These are phyloP conservation scores for Aspidiotus destructor DNA, from an alignment of 2,888 invertebrate genomes.

Conservation along the genomic window DNA sequence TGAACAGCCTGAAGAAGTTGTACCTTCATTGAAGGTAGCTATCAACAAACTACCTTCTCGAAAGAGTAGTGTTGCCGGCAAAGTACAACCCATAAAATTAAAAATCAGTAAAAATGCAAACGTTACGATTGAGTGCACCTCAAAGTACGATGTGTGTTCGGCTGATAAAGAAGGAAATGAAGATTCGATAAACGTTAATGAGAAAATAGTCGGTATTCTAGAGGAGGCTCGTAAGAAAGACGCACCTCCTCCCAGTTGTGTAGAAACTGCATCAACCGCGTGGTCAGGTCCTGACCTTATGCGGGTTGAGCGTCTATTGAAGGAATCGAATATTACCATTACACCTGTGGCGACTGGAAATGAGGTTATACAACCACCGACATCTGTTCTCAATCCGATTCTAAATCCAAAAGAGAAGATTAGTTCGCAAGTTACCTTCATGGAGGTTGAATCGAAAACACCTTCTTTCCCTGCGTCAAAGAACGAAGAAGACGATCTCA, in stretches of 20 bases:
- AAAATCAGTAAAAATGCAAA: conserved; percentile 24
- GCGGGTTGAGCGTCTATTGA: conserved; percentile 34
- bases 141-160: background rate
- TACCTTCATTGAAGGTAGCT: background rate
- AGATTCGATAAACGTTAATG: background rate
- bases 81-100: conserved; percentile 15
- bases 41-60: background rate
- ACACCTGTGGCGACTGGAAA: conserved; percentile 29
- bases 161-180: background rate
- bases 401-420: conserved; percentile 6
- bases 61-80: background rate
- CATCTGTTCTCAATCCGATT: conserved; percentile 10
- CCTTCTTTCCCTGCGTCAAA: background rate
- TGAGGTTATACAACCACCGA: background rate
- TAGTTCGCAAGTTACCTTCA: background rate
- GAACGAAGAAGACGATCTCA: background rate
- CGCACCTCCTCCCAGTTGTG: background rate
- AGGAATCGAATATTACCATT: conserved; percentile 36
- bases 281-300: conserved; percentile 26
- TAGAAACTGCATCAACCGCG: conserved; percentile 9
- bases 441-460: background rate
- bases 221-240: conserved; percentile 20
- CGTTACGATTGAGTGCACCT: conserved; percentile 15
- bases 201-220: background rate
- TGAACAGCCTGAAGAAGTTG: background rate